Percentiles rank a stretch among this genome's conserved stretches.
These are phyloP conservation scores for Tanaodytes sp. DNA, from an alignment of 2,888 invertebrate species.

Conservation along the genomic window DNA sequence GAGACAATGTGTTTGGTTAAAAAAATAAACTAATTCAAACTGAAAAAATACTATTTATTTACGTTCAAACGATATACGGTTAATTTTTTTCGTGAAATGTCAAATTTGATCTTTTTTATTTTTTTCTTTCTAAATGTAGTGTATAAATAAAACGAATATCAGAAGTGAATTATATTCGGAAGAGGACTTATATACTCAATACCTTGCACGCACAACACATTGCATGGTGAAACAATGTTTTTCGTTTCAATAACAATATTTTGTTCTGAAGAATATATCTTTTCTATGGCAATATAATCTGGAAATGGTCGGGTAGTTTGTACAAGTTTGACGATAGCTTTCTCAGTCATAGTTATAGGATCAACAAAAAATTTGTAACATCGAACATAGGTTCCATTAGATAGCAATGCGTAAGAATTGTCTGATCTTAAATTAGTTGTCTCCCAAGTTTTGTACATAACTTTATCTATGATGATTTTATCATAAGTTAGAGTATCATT, in stretches of 20 bases:
- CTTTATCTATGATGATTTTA: slow-evolving; percentile 28
- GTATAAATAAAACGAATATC: too few species aligned
- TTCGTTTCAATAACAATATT: slow-evolving; percentile 12
- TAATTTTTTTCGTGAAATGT: too few species aligned
- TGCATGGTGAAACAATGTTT: slow-evolving; percentile 11
- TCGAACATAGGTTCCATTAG: slow-evolving; percentile 13
- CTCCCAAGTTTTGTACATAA: background rate
- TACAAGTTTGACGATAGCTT: slow-evolving; percentile 11
- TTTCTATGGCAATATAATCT: background rate
- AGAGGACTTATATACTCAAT: slow-evolving; percentile 4
- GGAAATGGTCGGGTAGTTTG: background rate
- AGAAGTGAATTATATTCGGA: slow-evolving; percentile 13
- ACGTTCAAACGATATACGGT: too few species aligned
- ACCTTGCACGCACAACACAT: background rate
- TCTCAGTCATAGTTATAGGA: background rate
- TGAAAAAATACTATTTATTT: too few species aligned
- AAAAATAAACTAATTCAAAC: too few species aligned
- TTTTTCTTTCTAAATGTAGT: too few species aligned
- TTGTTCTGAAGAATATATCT: background rate
- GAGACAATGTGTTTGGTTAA: too few species aligned
- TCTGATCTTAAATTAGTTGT: slow-evolving; percentile 17
- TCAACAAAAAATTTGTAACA: slow-evolving; percentile 23
- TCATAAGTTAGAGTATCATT: slow-evolving; percentile 6
- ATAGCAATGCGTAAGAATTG: slow-evolving; percentile 12
- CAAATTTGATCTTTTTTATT: too few species aligned